Evolutionary conservation across 1,140 invertebrate genomes (phyloP), one percentile per base, ranked within the genome.

Genomic region (Diuraphis noxia): DNA sequence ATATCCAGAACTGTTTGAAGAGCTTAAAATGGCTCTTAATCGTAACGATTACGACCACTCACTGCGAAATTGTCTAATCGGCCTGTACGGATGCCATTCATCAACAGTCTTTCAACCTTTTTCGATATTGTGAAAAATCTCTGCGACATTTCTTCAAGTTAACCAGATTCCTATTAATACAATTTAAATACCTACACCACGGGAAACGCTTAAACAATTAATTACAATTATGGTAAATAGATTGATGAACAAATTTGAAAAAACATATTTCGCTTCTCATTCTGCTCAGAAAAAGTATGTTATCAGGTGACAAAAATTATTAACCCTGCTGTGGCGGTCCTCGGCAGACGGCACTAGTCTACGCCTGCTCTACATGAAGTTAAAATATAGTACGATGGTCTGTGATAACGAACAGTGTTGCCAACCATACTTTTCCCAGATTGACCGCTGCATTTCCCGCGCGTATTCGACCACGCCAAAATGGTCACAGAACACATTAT

Each of bases 111-210:
- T 92, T 94, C 94, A 72, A 94, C 93, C 92, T 93, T 94, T 92
- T 93, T 93, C 63, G 93, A 93, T 82, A 93, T 93, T 84, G 93
- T 93, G 56, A 94, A 92, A 89, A 94, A 92, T 89, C 94, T 93
- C 92, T 94, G 93, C 92, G 94, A 94, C 94, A 94, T 94, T 63
- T 92, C n/a, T 46, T 63, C 23, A 9, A 46, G 36, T 23, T 41
- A 82, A 82, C 21, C 40, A 13, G 9, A 81, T 25, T 30, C 8
- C 38, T 81, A 38, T 1, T 81, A 38, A 81, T 23, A 81, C 36
- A 40, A 38, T 38, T 23, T 9, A 81, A 81, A 40, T 38, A 38
- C 79, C 38, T 81, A 38, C 79, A 72, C n/a, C n/a, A 72, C 56
- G 30, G 56, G 4, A 0, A n/a, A 72, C 56, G 30, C 13, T 72